phyloP scores from a whole-genome alignment of 2,113 vertebrate genomes.

The Bubo bubo region DNA sequence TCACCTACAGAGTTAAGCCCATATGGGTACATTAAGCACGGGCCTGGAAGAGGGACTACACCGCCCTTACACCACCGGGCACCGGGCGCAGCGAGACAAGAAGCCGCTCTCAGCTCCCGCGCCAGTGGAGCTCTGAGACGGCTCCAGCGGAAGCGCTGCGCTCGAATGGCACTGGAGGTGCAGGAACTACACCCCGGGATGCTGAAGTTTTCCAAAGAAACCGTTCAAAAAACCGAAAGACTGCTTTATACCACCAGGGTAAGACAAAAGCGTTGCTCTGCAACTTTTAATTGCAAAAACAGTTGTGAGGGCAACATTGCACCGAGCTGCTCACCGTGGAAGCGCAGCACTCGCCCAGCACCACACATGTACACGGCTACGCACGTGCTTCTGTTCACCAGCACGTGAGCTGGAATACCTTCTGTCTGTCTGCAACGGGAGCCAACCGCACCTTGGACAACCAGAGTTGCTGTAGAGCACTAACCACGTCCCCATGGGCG shows the following conservation, averaged over 20 bases:
- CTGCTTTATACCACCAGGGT: background rate
- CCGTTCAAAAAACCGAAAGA: background rate
- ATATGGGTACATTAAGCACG: rapidly evolving
- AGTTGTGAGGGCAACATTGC: background rate
- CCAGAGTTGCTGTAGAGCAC: background rate
- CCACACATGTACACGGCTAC: rapidly evolving
- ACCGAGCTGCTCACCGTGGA: rapidly evolving
- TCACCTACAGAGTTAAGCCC: too few relatives aligned
- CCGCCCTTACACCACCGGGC: too few relatives aligned
- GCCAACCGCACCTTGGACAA: background rate
- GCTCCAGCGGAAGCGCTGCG: too few relatives aligned
- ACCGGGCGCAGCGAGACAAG: background rate
- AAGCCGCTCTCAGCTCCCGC: background rate
- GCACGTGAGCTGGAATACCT: background rate
- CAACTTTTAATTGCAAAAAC: background rate
- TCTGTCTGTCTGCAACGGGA: background rate
- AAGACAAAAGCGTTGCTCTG: background rate
- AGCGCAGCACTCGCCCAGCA: rapidly evolving
- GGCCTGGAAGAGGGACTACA: background rate
- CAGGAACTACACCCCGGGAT: background rate
- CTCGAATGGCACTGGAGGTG: rapidly evolving
- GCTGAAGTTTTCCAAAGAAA: background rate
- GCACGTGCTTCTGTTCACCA: rapidly evolving
- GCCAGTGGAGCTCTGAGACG: rapidly evolving
- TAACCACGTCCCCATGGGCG: rapidly evolving